phyloP scores from a whole-genome alignment of 92 coral and sea anemone genomes.

The Actinernus sp. region DNA sequence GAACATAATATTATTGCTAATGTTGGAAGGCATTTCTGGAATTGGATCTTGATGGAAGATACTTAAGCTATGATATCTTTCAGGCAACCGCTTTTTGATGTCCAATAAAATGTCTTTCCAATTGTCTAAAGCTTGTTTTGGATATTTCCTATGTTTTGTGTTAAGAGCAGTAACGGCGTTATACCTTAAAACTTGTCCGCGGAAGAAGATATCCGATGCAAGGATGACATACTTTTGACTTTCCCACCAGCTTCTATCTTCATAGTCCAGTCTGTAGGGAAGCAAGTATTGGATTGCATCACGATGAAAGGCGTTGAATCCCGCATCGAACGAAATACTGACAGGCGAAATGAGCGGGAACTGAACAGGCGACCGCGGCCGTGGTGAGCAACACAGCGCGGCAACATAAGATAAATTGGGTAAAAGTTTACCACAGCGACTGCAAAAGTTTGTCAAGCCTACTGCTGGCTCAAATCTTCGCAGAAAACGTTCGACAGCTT shows the following conservation, averaged over 20 bases:
- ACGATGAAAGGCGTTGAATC: constrained; percentile 86
- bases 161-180: constrained; percentile 69
- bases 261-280: constrained; percentile 87
- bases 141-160: constrained; percentile 81
- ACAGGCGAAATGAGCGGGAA: constrained; percentile 83
- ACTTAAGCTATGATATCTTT: constrained; percentile 40
- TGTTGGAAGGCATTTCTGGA: constrained; percentile 68
- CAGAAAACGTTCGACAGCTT: constrained; percentile 80
- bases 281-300: constrained; percentile 63
- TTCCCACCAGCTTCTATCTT: constrained; percentile 92
- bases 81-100: constrained; percentile 57
- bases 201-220: constrained; percentile 80
- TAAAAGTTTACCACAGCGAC: constrained; percentile 72
- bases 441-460: constrained; percentile 84
- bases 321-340: constrained; percentile 91
- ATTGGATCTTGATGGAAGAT: constrained; percentile 57
- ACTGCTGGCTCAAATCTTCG: constrained; percentile 81
- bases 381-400: constrained; percentile 71
- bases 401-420: constrained; percentile 52
- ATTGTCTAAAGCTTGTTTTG: constrained; percentile 60
- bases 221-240: constrained; percentile 94
- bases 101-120: constrained; percentile 72
- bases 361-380: constrained; percentile 28
- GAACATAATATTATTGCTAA: constrained; percentile 47
- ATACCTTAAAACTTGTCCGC: constrained; percentile 88